Conservation (phyloP, 1,140 invertebrate species). For the Drosophila obscura region DNA sequence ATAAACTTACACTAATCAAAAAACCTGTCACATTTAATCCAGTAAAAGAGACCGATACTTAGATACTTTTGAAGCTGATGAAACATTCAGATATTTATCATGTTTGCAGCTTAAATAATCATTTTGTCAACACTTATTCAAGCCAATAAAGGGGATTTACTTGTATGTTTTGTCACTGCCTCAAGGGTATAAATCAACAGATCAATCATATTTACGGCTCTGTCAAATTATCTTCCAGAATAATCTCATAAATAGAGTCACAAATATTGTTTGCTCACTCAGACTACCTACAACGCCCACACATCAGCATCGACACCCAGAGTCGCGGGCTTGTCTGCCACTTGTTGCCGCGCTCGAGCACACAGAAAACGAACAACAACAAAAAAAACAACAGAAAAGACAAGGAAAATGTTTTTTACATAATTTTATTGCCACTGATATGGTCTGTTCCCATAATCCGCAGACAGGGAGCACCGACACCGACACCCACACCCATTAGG, state of each 20-base stretch:
- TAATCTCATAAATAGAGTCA: not conserved
- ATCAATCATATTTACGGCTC: not conserved
- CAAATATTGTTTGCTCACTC: conserved; percentile 34
- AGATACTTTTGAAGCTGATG: too few relatives aligned
- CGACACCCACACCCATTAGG: conserved; percentile 67
- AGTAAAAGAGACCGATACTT: too few relatives aligned
- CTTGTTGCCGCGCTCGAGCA: conserved; percentile 38
- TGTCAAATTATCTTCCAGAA: conserved; percentile 5
- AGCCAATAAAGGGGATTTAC: too few relatives aligned
- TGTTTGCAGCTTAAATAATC: too few relatives aligned
- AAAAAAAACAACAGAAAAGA: not conserved
- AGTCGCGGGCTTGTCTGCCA: conserved; percentile 17
- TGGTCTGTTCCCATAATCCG: conserved; percentile 48
- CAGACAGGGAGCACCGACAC: conserved; percentile 32
- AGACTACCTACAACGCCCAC: conserved; percentile 11
- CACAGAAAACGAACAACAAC: conserved; percentile 20
- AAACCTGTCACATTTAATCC: too few relatives aligned
- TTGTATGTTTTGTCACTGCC: too few relatives aligned
- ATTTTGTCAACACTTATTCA: too few relatives aligned
- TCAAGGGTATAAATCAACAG: not conserved
- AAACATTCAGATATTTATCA: too few relatives aligned
- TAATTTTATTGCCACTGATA: conserved; percentile 69
- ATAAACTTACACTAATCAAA: too few relatives aligned
- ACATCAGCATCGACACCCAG: conserved; percentile 12
- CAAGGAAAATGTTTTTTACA: conserved; percentile 55